Evolutionary conservation across 2,113 vertebrate species (phyloP).

Genomic region (Onychostruthus taczanowskii): DNA sequence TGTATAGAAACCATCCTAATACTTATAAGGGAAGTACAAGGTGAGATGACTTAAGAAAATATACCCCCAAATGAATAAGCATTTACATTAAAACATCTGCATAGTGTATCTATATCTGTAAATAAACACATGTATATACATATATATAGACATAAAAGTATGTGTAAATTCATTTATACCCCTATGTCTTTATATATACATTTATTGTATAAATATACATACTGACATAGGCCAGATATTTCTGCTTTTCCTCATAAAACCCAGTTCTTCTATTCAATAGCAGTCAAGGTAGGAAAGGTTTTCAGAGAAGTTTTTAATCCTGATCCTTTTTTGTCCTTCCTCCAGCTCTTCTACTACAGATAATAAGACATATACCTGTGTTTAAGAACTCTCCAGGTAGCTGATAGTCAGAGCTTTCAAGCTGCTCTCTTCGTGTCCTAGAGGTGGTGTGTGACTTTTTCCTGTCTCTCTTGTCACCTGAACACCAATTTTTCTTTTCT

Average conservation of each 20-base stretch:
- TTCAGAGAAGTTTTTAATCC: neutral
- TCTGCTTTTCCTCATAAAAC: neutral
- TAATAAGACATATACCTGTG: conserved; percentile 16
- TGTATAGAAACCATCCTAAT: neutral
- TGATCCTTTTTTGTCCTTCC: neutral
- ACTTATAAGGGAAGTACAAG: neutral
- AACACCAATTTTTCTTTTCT: conserved; percentile 35
- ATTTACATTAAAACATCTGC: neutral
- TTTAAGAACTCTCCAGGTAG: conserved; percentile 51
- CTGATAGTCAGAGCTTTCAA: conserved; percentile 18
- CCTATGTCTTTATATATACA: neutral
- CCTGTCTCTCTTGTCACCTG: conserved; percentile 36
- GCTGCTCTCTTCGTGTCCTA: conserved; percentile 22
- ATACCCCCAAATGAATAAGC: fast-evolving
- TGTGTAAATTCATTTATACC: fast-evolving
- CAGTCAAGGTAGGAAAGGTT: neutral
- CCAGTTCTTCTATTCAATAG: neutral
- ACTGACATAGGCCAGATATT: neutral
- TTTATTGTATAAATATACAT: too few species aligned
- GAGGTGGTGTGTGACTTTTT: conserved; percentile 34
- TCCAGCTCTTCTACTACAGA: neutral
- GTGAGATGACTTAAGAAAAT: neutral
- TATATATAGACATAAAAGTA: neutral
- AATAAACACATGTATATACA: neutral
- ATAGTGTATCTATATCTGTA: neutral